Percentiles rank a stretch among this genome's conserved stretches.
Evolutionary conservation across 1,140 invertebrate genomes (phyloP).

Genomic region (Drusus annulatus): DNA sequence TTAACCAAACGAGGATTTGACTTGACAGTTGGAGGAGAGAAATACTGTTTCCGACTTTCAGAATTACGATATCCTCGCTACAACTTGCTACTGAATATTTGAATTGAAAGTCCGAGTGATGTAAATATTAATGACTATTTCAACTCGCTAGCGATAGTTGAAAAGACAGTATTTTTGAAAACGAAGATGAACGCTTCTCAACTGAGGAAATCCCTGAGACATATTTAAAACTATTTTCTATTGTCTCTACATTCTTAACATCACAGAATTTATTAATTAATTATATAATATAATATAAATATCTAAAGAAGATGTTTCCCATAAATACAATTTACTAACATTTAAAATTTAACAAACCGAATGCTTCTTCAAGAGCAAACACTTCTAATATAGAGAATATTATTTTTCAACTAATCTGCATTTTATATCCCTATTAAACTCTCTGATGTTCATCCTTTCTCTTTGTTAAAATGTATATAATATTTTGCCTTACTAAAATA

Average conservation of each 20-base stretch:
- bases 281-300: conserved; percentile 44
- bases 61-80: no score
- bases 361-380: neutral
- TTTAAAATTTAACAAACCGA: conserved; percentile 20
- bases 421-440: no score
- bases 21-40: conserved; percentile 5
- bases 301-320: conserved; percentile 23
- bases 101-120: neutral
- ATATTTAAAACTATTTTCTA: conserved; percentile 54
- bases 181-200: conserved; percentile 9
- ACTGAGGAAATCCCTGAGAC: neutral
- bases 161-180: conserved; percentile 9
- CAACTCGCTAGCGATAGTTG: neutral
- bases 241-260: conserved; percentile 58
- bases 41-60: conserved; percentile 23
- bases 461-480: no score
- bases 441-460: no score
- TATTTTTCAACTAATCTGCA: no score
- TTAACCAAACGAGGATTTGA: neutral
- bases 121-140: neutral
- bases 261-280: conserved; percentile 58
- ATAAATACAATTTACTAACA: conserved; percentile 39
- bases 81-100: conserved; percentile 33
- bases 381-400: no score
- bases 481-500: no score